These are phyloP conservation scores for Calyptomena viridis DNA, from an alignment of 2,113 vertebrate genomes.

Conservation along the genomic window DNA sequence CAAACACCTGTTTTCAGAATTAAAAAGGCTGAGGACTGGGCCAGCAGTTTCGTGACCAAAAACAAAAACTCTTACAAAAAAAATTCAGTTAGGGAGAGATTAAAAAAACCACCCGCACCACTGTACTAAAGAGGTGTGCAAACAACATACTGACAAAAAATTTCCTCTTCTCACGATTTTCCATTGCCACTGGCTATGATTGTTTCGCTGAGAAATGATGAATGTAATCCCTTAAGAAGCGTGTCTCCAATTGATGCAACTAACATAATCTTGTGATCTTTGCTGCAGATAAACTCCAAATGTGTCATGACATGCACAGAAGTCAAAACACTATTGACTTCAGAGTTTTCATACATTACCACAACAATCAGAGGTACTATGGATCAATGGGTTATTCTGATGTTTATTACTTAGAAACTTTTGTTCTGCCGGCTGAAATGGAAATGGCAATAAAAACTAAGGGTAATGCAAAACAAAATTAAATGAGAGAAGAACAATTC, in stretches of 20 bases:
- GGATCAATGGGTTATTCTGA: fast-evolving
- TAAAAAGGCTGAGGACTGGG: background rate
- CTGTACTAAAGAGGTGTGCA: background rate
- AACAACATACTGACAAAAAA: background rate
- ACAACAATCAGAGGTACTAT: background rate
- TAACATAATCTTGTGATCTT: background rate
- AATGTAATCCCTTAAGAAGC: background rate
- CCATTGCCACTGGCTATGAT: background rate
- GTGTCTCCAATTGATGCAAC: background rate
- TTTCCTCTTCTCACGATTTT: background rate
- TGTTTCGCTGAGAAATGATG: background rate
- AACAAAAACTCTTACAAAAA: background rate
- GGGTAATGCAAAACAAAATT: background rate
- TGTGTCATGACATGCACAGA: fast-evolving
- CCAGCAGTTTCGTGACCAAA: background rate
- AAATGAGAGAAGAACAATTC: background rate
- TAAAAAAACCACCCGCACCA: background rate
- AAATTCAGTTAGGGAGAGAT: background rate
- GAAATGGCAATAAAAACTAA: background rate
- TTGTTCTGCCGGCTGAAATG: background rate
- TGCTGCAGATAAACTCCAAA: background rate
- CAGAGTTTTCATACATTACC: background rate
- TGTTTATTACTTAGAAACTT: background rate
- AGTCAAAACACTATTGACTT: background rate
- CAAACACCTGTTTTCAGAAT: background rate